A percentile compares a stretch with the other conserved stretches of the same genome.
Evolutionary conservation across 2,113 vertebrate genomes (phyloP).

Genomic region (Pseudorhombus dupliciocellatus): DNA sequence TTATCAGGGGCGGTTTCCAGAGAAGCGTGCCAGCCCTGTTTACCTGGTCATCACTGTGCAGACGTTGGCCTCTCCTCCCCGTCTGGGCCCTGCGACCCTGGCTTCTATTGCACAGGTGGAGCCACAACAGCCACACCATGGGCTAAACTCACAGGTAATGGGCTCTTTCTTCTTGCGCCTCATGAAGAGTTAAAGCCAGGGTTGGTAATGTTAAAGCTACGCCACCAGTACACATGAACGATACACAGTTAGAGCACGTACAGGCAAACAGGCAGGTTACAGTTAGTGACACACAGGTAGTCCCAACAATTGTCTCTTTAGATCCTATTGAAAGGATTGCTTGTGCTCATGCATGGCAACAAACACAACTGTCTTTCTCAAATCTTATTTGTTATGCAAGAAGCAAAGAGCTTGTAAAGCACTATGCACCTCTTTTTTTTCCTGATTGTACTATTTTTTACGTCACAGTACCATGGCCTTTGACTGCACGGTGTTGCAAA

Average conservation of each 20-base stretch:
- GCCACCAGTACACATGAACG: no score
- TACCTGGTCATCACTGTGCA: slow-evolving; percentile 78
- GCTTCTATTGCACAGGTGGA: slow-evolving; percentile 83
- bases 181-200: background rate
- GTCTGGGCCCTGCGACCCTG: slow-evolving; percentile 82
- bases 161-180: background rate
- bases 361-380: slow-evolving; percentile 6
- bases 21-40: slow-evolving; percentile 75
- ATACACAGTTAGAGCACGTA: no score
- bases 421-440: slow-evolving; percentile 11
- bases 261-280: no score
- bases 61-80: slow-evolving; percentile 79
- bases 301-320: no score
- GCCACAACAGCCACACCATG: slow-evolving; percentile 76
- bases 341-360: slow-evolving; percentile 1
- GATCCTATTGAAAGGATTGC: no score
- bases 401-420: slow-evolving; percentile 6
- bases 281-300: no score
- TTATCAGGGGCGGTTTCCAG: slow-evolving; percentile 71
- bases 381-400: slow-evolving; percentile 12
- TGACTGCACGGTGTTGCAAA: slow-evolving; percentile 4
- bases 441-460: slow-evolving; percentile 12
- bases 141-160: slow-evolving; percentile 63
- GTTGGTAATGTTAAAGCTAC: no score
- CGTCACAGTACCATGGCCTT: slow-evolving; percentile 38